A percentile compares a stretch with the other conserved stretches of the same genome.
Conservation (phyloP, 2,797 vertebrate species). For the Enteromius argenteus region DNA sequence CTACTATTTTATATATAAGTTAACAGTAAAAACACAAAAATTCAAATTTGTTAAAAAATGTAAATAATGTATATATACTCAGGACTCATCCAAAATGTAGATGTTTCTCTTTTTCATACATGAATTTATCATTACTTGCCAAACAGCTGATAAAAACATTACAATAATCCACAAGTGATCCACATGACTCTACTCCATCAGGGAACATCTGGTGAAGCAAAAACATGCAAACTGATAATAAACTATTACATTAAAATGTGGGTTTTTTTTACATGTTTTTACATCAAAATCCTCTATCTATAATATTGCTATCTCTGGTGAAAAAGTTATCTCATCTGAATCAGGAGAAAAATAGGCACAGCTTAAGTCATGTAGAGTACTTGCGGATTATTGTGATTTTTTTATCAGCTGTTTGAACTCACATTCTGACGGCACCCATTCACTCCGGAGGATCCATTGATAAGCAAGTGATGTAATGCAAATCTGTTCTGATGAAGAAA, state of each 20-base stretch:
- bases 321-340: background rate
- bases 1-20: background rate
- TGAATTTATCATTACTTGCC: background rate
- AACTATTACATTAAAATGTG: background rate
- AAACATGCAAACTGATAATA: background rate
- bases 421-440: background rate
- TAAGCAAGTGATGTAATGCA: background rate
- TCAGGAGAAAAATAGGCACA: background rate
- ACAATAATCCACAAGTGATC: background rate
- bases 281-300: background rate
- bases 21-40: background rate
- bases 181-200: background rate
- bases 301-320: background rate
- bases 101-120: background rate
- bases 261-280: too few species aligned
- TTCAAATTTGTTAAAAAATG: background rate
- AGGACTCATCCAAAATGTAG: background rate
- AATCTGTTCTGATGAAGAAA: background rate
- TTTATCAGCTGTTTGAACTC: background rate
- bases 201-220: background rate
- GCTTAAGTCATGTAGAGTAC: background rate
- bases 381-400: background rate
- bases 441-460: background rate
- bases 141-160: background rate
- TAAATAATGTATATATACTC: background rate